phyloP scores from a whole-genome alignment of 1,140 invertebrate species.

The Drosophila bifasciata region DNA sequence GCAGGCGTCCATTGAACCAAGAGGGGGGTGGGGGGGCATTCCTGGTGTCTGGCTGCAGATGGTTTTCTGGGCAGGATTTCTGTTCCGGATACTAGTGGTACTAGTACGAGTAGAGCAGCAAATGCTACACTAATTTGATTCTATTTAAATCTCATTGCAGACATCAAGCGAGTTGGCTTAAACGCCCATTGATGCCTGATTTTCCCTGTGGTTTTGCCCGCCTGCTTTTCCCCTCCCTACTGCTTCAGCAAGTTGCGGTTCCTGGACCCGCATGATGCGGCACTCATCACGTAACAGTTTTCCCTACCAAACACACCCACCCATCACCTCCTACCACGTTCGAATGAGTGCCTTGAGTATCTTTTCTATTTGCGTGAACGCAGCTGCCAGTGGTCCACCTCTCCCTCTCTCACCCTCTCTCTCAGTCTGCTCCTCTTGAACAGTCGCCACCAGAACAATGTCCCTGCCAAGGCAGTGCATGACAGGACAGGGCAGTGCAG shows the following conservation, averaged over 20 bases:
- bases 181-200: conserved; percentile 73
- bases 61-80: background rate
- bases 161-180: conserved; percentile 76
- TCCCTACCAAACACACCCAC: background rate
- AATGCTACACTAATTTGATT: conserved; percentile 81
- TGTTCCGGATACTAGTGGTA: too few relatives aligned
- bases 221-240: background rate
- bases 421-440: conserved; percentile 22
- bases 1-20: conserved; percentile 67
- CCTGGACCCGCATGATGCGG: conserved; percentile 66
- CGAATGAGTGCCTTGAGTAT: conserved; percentile 79
- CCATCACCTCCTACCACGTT: conserved; percentile 14
- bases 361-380: conserved; percentile 80
- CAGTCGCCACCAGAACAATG: conserved; percentile 40
- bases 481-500: conserved; percentile 36
- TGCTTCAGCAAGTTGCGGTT: conserved; percentile 28
- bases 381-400: conserved; percentile 56
- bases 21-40: background rate
- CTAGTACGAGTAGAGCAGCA: conserved; percentile 21
- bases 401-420: conserved; percentile 7
- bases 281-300: conserved; percentile 78
- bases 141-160: conserved; percentile 81
- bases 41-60: background rate
- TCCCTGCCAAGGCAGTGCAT: conserved; percentile 43
- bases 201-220: conserved; percentile 38